phyloP scores from a whole-genome alignment of 2,797 vertebrate genomes.

The Denticeps clupeoides region DNA sequence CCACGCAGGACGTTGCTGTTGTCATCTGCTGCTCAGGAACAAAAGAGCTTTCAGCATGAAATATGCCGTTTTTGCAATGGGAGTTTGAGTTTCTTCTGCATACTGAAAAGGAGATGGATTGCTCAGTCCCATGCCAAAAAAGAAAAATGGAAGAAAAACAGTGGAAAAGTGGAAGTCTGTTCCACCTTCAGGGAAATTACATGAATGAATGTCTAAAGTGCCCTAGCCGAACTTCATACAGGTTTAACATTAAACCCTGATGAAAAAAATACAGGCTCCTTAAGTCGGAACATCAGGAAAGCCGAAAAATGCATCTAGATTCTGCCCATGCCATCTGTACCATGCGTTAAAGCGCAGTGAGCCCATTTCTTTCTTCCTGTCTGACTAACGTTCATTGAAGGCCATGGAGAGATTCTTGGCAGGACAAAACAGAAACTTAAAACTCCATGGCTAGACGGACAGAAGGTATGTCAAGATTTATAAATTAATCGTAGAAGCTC shows the following conservation, averaged over 20 bases:
- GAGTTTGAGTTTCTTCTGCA: neutral
- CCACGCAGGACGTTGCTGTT: slow-evolving; percentile 25
- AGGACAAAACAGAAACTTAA: slow-evolving; percentile 32
- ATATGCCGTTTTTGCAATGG: slow-evolving; percentile 1
- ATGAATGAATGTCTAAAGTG: no score
- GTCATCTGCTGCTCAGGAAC: slow-evolving; percentile 17
- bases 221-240: no score
- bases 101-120: slow-evolving; percentile 2
- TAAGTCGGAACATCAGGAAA: no score
- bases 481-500: slow-evolving; percentile 16
- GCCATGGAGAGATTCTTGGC: slow-evolving; percentile 33
- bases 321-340: slow-evolving; percentile 14
- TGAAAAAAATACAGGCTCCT: no score
- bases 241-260: no score
- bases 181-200: no score
- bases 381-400: slow-evolving; percentile 20
- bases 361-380: slow-evolving; percentile 6
- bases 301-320: slow-evolving; percentile 37
- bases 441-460: slow-evolving; percentile 22
- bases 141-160: no score
- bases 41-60: slow-evolving; percentile 26
- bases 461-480: slow-evolving; percentile 27
- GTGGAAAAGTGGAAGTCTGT: no score
- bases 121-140: no score
- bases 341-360: slow-evolving; percentile 14